A percentile compares a stretch with the other conserved stretches of the same genome.
Evolutionary conservation across 1,140 invertebrate species (phyloP).

Genomic region (Conus betulinus): DNA sequence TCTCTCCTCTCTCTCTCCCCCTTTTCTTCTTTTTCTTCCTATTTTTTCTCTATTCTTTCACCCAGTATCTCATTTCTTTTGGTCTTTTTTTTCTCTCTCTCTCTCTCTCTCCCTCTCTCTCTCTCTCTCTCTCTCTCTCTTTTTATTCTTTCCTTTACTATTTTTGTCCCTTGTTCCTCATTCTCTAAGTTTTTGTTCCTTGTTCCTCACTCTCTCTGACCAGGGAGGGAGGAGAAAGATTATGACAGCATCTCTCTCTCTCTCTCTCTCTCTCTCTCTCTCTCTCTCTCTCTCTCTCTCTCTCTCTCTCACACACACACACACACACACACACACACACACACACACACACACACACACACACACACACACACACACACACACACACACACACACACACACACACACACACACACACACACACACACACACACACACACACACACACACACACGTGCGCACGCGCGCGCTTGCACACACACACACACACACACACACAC

Average conservation of each 20-base stretch:
- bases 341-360: not conserved
- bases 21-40: not conserved
- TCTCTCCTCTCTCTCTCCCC: not conserved
- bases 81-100: not conserved
- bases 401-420: slow-evolving; percentile 5
- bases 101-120: not conserved
- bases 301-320: not conserved
- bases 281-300: not conserved
- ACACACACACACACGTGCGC: not conserved
- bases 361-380: not conserved
- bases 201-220: too few species aligned
- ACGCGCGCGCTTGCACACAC: not conserved
- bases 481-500: slow-evolving; percentile 5
- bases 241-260: not conserved
- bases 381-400: not conserved
- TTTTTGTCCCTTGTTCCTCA: not conserved
- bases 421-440: slow-evolving; percentile 16
- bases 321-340: not conserved
- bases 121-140: not conserved
- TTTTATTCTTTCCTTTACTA: not conserved
- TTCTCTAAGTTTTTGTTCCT: not conserved
- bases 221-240: too few species aligned
- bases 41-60: not conserved
- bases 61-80: not conserved
- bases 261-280: not conserved